Percentiles rank a stretch among this genome's conserved stretches.
phyloP scores from a whole-genome alignment of 2,113 vertebrate species.

The Eubucco bourcierii region DNA sequence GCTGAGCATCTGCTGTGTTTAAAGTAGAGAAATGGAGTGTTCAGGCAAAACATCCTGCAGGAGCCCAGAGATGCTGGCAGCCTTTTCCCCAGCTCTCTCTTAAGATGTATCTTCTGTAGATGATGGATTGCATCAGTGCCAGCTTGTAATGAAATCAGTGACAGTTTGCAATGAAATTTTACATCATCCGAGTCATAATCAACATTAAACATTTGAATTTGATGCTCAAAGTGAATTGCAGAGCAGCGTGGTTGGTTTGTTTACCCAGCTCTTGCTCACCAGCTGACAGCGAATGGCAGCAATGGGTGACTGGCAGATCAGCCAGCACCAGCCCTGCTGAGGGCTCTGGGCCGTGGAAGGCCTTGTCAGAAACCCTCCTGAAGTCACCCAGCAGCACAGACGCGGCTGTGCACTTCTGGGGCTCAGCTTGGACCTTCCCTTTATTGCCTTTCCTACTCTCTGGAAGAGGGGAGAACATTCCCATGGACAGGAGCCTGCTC shows the following conservation, averaged over 20 bases:
- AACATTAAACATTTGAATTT: constrained; percentile 1
- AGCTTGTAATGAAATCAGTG: too few relatives aligned
- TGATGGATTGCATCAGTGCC: neutral
- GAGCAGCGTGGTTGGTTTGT: constrained; percentile 2
- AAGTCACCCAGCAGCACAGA: neutral
- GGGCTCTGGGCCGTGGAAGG: neutral
- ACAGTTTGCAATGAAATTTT: neutral
- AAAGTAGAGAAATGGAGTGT: constrained; percentile 16
- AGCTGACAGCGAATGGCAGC: neutral
- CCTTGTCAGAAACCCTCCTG: neutral
- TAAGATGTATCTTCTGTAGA: neutral
- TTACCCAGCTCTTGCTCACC: constrained; percentile 1
- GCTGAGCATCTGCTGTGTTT: constrained; percentile 47
- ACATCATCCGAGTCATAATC: constrained; percentile 19
- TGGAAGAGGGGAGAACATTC: neutral
- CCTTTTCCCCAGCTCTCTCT: neutral
- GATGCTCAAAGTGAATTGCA: neutral
- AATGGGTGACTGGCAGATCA: neutral
- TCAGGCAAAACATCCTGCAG: constrained; percentile 21
- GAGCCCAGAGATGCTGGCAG: neutral
- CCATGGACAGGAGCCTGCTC: neutral
- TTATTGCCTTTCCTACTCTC: neutral
- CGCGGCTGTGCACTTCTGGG: neutral
- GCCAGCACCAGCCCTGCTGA: neutral
- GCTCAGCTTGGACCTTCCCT: neutral